phyloP scores from a whole-genome alignment of 2,888 invertebrate species.

The Agriopis aurantiaria region DNA sequence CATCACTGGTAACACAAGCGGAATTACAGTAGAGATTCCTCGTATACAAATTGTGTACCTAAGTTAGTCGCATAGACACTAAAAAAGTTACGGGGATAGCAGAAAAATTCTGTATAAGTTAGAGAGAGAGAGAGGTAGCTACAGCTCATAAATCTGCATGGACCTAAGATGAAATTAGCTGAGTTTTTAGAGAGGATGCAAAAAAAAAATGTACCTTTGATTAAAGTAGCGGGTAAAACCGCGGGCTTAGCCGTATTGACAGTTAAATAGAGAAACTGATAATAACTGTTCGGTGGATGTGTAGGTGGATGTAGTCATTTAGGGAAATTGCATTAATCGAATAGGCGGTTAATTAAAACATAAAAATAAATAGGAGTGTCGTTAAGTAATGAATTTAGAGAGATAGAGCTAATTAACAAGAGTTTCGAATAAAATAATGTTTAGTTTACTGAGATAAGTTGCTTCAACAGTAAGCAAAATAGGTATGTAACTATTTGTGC shows the following conservation, averaged over 20 bases:
- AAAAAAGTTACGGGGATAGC: background rate
- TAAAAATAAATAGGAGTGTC: constrained; percentile 20
- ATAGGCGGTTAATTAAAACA: constrained; percentile 29
- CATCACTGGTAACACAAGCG: too few relatives aligned
- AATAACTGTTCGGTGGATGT: background rate
- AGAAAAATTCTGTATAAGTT: too few relatives aligned
- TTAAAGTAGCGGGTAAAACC: background rate
- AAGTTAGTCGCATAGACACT: background rate
- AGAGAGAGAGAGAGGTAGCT: too few relatives aligned
- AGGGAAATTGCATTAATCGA: constrained; percentile 19
- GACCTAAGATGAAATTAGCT: too few relatives aligned
- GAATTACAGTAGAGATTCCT: background rate
- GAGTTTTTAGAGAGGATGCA: too few relatives aligned
- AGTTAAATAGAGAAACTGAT: background rate
- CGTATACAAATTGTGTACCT: too few relatives aligned
- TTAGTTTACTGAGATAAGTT: background rate
- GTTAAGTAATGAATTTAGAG: constrained; percentile 3
- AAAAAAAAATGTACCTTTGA: too few relatives aligned
- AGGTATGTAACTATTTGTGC: too few relatives aligned
- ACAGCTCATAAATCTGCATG: too few relatives aligned
- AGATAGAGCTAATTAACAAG: constrained; percentile 16
- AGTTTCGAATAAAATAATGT: background rate
- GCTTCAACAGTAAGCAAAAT: background rate
- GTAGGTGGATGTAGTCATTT: constrained; percentile 29
- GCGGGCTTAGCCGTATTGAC: background rate